Evolutionary conservation across 1,140 invertebrate genomes (phyloP), one percentile per base, ranked within the genome.

Genomic region (Trichomalopsis sarcophagae): DNA sequence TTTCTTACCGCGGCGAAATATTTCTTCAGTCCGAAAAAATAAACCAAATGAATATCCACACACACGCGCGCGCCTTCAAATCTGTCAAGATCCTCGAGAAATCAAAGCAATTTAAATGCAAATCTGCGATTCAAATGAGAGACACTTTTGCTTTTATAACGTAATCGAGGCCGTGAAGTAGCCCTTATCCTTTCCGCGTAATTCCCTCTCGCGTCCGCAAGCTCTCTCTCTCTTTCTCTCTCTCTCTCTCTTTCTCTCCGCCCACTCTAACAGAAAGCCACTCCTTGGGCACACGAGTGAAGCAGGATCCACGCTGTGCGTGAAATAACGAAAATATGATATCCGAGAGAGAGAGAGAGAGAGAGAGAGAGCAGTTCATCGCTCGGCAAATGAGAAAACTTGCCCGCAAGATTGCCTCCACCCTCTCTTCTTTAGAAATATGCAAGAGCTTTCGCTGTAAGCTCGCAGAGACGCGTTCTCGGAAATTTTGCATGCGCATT

Each of bases 71-170:
- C 47, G 9, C 10, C 47, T 5, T 17, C 50, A 14, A 17, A 14
- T 2, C 5, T 62, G 4, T 9, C 5, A 11, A 14, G 4, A 50
- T 50, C n/a, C 13, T 3, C 0, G 40, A 47, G 68, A 73, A 81
- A 81, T 81, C 68, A 73, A 73, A 73, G 68, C 27, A 71, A 73
- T 81, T 81, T 73, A 73, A 77, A 81, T 81, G 80, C 68, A 81
- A 81, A 81, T 81, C 1, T 21, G 13, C 0, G 1, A 81, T 81
- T 73, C 27, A 81, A 81, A 44, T 36, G n/a, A 50, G 33, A 50
- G 40, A 81, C 10, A 50, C 14, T 81, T 77, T 75, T 68, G 78
- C 62, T 80, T 69, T 80, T 27, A 44, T 1, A 80, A 21, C 66
- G 21, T 27, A 44, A 80, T 40, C 66, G 44, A 21, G 55, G 17